Evolutionary conservation across 2,797 vertebrate genomes (phyloP), one percentile per base, ranked within the genome.

Genomic region (Poeciliopsis paucimaculata): DNA sequence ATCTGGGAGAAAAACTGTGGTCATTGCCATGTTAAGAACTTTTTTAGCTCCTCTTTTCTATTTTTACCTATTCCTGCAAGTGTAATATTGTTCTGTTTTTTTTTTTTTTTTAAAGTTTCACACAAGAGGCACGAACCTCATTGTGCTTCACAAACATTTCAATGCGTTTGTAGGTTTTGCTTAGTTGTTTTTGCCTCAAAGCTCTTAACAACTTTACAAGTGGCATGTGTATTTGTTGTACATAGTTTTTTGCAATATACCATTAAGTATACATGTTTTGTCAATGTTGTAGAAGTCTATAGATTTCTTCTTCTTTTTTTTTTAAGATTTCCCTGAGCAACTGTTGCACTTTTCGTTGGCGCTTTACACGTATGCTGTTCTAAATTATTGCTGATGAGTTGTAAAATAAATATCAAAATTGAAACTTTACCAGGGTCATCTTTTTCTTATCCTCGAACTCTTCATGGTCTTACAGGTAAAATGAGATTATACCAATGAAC

Each of bases 301-400:
- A 96, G 94, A 90, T 92, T 57, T 31, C 13, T 55, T 84, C 77
- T 62, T 28, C n/a, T 23, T 73, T 72, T 79, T 87, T 79, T 87
- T 86, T 81, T 93, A 96, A 95, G 93, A 96, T 95, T 95, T 95
- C 92, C 95, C 95, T 95, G 94, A 96, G 96, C 92, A 95, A 92
- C 95, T 96, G 95, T 97, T 97, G 97, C 97, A 98, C 97, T 97
- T 98, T 97, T 98, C 88, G 92, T 97, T 97, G 96, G 96, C 90
- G 98, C 97, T 98, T 98, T 96, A 96, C 97, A 97, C 97, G 97
- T 97, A 96, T 85, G 96, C 96, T 96, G 97, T 98, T 96, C 95
- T 98, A 98, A 99, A 97, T 98, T 98, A 98, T 98, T 97, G 94
- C 94, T 96, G 95, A 96, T 92, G 93, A 96, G 96, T 97, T 97